Evolutionary conservation across 2,113 vertebrate species (phyloP).

Genomic region (Ceyx margarethae): DNA sequence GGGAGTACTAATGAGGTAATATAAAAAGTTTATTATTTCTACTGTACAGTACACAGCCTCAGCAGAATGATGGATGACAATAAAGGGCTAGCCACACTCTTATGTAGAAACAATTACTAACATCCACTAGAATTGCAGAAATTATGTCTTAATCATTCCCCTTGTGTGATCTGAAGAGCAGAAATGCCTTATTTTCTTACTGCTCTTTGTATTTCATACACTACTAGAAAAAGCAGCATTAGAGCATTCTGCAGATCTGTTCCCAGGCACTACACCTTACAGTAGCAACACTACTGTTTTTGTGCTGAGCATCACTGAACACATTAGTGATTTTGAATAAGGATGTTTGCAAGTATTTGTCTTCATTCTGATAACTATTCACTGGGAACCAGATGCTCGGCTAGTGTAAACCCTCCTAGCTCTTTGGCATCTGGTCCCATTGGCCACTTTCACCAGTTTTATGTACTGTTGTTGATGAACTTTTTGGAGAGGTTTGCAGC

Average conservation of each 20-base stretch:
- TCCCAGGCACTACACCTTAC: background rate
- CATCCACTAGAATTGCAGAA: background rate
- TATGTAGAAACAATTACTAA: background rate
- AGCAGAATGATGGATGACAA: slow-evolving; percentile 18
- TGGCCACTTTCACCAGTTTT: background rate
- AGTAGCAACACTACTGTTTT: background rate
- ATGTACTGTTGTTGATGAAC: background rate
- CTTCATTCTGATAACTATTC: background rate
- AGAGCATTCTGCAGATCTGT: background rate
- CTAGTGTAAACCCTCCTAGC: background rate
- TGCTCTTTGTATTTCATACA: background rate
- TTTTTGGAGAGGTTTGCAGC: background rate
- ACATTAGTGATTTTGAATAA: background rate
- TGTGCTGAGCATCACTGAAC: background rate
- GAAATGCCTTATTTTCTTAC: background rate
- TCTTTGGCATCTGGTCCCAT: background rate
- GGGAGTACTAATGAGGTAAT: slow-evolving; percentile 38
- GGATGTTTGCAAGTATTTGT: slow-evolving; percentile 18
- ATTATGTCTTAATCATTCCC: slow-evolving; percentile 11
- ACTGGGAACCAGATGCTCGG: background rate
- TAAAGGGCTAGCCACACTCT: background rate
- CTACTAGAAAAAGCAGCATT: background rate
- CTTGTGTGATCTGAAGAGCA: background rate
- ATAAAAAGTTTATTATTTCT: background rate
- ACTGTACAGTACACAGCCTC: background rate